Evolutionary conservation across 2,888 invertebrate genomes (phyloP).

Genomic region (Limnephilus auricula): DNA sequence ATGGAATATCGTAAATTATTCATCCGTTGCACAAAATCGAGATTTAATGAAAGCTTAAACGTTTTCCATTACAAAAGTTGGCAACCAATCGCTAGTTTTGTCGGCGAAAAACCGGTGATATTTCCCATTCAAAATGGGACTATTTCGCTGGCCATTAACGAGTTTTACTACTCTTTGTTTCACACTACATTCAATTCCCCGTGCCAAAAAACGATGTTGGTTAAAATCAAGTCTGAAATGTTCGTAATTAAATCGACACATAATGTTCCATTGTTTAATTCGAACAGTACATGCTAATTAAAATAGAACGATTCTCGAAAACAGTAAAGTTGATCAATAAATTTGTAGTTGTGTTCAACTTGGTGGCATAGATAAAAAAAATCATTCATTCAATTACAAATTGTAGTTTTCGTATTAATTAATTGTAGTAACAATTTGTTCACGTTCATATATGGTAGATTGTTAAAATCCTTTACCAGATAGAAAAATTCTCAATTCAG

Average conservation of each 20-base stretch:
- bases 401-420: not conserved
- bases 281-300: not conserved
- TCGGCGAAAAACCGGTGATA: not conserved
- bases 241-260: not conserved
- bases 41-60: not conserved
- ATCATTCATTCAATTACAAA: not conserved
- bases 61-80: not conserved
- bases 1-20: not conserved
- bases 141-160: not conserved
- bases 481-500: no score
- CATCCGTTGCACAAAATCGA: not conserved
- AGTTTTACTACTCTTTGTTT: not conserved
- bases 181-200: not conserved
- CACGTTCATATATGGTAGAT: no score
- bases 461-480: no score
- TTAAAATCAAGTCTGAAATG: not conserved
- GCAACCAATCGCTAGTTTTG: not conserved
- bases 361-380: not conserved
- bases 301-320: not conserved
- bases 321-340: not conserved
- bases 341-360: not conserved
- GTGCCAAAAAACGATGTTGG: not conserved
- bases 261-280: not conserved
- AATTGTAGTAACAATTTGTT: no score
- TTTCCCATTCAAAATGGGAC: not conserved